Base-by-base conservation (phyloP, 2,797 vertebrate species). In the Otolemur crassicaudatus region DNA sequence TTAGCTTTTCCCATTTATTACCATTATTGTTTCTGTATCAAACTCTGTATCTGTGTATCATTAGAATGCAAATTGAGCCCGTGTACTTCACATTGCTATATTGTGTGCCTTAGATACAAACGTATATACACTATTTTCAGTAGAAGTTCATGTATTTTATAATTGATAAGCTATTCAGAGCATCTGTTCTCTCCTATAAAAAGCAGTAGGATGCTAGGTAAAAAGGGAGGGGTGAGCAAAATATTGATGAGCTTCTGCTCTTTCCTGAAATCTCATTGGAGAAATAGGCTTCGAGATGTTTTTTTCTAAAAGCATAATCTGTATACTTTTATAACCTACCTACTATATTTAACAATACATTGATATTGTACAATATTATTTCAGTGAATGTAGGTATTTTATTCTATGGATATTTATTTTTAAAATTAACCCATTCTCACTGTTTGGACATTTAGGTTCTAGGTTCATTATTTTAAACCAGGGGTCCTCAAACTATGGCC, bases 401-500 rank as follows among this genome's bases (percentile, higher is more conserved):
- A 70, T 93, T 87, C 37, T 90, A 1, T 77, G 65, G 75, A 46
- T 96, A 3, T 79, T 49, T 17, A 49, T 77, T 81, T 84, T 34
- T 16, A 63, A 85, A 79, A 31, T 91, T 89, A 92, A 73, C 43
- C 1, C 29, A 11, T 75, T 13, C 56, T 53, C 63, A 7, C 40
- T 53, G 40, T 95, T 95, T 96, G 91, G 23, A 88, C 56, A 46
- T 72, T 73, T 65, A 83, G 49, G 13, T 81, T 93, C 31, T 63
- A 94, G 34, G 65, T 81, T 91, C 34, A 82, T 95, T 90, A 87
- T 97, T 97, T 96, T 89, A 67, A 95, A 93, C 10, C 40, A 43
- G 40, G 40, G 40, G 40, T 43, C 40, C 40, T 43, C 40, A 43
- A 43, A 43, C 40, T 43, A 43, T 43, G 40, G 40, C 40, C 40